Evolutionary conservation across 2,888 invertebrate genomes (phyloP).

Genomic region (Diplazon laetatorius): DNA sequence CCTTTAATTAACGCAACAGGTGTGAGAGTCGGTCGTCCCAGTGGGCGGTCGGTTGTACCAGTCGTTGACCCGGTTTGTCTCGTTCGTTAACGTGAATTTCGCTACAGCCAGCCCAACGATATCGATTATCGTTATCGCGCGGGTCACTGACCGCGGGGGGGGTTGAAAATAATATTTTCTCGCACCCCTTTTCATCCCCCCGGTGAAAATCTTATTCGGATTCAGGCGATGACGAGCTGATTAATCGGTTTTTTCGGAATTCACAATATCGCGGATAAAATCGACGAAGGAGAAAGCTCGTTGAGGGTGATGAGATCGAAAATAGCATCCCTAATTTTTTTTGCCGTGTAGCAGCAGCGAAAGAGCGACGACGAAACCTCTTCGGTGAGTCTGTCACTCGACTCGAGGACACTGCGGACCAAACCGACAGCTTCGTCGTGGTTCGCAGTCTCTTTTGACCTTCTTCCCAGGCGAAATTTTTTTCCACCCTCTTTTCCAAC

Average conservation of each 20-base stretch:
- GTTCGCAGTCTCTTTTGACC: conserved; percentile 33
- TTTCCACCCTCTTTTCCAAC: conserved; percentile 16
- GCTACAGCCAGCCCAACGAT: not conserved
- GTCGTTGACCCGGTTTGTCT: not conserved
- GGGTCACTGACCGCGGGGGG: too few species aligned
- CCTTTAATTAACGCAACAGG: conserved; percentile 49
- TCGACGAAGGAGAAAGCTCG: not conserved
- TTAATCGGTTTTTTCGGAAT: not conserved
- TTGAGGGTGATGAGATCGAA: too few species aligned
- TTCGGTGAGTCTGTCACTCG: conserved; percentile 49
- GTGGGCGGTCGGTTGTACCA: not conserved
- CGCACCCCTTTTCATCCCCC: not conserved
- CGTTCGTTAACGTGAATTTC: not conserved
- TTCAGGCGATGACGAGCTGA: not conserved
- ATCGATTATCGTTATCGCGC: not conserved
- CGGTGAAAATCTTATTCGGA: not conserved
- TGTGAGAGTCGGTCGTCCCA: not conserved
- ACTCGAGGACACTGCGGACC: conserved; percentile 62
- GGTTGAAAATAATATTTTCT: not conserved
- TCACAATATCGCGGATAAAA: too few species aligned
- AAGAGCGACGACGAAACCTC: conserved; percentile 10
- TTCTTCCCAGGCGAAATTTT: conserved; percentile 41
- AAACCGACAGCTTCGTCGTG: conserved; percentile 49
- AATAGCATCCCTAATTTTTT: conserved; percentile 53
- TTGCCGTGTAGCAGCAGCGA: conserved; percentile 26